Evolutionary conservation across 2,113 vertebrate species (phyloP), one percentile per base, ranked within the genome.

Genomic region (Gymnobelideus leadbeateri): DNA sequence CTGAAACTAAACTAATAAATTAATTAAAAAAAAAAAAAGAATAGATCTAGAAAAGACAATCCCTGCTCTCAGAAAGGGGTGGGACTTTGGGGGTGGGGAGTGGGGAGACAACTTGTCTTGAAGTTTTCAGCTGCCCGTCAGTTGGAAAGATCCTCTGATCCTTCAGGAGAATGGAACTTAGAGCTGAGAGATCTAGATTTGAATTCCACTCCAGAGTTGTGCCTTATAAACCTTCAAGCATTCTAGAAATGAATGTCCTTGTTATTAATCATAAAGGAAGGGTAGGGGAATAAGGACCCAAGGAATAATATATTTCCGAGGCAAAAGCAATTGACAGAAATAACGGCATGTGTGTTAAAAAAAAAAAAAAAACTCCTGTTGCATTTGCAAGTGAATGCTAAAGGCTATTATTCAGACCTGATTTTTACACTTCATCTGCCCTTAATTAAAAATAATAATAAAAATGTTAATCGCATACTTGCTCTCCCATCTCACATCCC

Each of bases 371-470:
- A 68, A 94, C 61, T 91, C 68, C 1, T 6, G 93, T 51, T 89
- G 6, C 55, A 28, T 91, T 96, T 91, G 91, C 91, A 93, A 49
- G 1, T 0, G n/a, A 8, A 55, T 54, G 51, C 94, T 57, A 92
- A 93, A 96, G 94, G 54, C 92, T 68, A 21, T 84, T 84, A 84
- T 97, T 89, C 91, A 96, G 89, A 50, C 0, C 0, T 51, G 46
- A 93, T 51, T 96, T 97, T 96, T 95, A 91, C 28, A 91, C 50
- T 91, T 97, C 51, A 91, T 91, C 91, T 91, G 93, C 95, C 47
- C 25, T 54, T 92, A 95, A 94, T 93, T 98, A 96, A 97, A 97
- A 97, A 84, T 91, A 94, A 92, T 89, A 94, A 94, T 92, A 51
- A 94, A 94, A 97, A 96, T 89, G 16, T 55, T 89, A 95, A 51